These are phyloP conservation scores for Meloidogyne exigua DNA, from an alignment of 1,140 invertebrate species.

Conservation along the genomic window DNA sequence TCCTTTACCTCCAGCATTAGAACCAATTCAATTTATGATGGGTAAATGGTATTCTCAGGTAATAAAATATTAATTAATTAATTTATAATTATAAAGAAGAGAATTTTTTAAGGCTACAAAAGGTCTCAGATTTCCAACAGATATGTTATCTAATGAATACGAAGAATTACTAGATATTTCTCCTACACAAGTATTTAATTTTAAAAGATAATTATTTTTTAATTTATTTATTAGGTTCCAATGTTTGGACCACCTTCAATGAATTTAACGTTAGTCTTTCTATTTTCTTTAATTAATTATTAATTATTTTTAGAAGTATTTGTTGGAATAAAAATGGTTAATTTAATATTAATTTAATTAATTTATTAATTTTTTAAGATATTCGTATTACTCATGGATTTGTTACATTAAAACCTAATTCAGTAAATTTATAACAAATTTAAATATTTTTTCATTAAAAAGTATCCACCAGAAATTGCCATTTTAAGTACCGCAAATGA, in stretches of 20 bases:
- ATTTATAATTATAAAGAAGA: neutral
- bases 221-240: slow-evolving; percentile 44
- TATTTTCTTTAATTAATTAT: neutral
- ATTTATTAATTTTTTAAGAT: slow-evolving; percentile 39
- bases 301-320: slow-evolving; percentile 9
- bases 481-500: slow-evolving; percentile 63
- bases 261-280: slow-evolving; percentile 55
- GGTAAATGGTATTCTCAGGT: slow-evolving; percentile 61
- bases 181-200: slow-evolving; percentile 43
- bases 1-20: slow-evolving; percentile 59
- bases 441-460: neutral
- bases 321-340: slow-evolving; percentile 26
- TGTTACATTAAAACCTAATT: slow-evolving; percentile 59
- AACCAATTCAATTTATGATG: slow-evolving; percentile 62
- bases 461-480: slow-evolving; percentile 56
- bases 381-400: slow-evolving; percentile 57
- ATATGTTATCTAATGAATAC: slow-evolving; percentile 56
- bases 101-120: slow-evolving; percentile 44
- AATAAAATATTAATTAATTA: neutral
- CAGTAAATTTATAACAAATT: slow-evolving; percentile 19
- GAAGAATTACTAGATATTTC: slow-evolving; percentile 62
- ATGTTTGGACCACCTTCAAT: slow-evolving; percentile 63
- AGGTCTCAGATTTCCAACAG: slow-evolving; percentile 58
- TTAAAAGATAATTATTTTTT: neutral
- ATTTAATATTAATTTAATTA: neutral